Evolutionary conservation across 1,140 invertebrate genomes (phyloP).

Genomic region (Anastrepha obliqua): DNA sequence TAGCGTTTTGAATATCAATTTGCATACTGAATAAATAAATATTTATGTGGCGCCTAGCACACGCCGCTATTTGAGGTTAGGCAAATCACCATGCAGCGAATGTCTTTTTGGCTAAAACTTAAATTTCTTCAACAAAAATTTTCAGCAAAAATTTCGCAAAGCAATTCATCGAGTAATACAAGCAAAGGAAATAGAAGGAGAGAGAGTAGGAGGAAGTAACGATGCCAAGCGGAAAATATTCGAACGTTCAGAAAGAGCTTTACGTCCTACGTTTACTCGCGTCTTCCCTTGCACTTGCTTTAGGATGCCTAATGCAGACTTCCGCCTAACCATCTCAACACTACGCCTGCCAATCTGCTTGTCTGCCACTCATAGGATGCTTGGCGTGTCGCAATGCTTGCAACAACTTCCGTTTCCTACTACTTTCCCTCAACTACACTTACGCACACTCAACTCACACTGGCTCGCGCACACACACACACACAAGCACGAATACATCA

Average conservation of each 20-base stretch:
- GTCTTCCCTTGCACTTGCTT: too few species aligned
- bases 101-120: neutral
- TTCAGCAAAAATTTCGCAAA: neutral
- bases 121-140: neutral
- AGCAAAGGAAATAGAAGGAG: too few species aligned
- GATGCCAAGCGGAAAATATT: neutral
- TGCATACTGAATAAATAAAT: constrained; percentile 29
- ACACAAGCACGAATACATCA: neutral
- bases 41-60: neutral
- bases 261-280: too few species aligned
- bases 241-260: too few species aligned
- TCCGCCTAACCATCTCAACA: neutral
- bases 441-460: neutral
- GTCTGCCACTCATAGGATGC: neutral
- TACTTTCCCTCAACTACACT: neutral
- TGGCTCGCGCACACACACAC: neutral
- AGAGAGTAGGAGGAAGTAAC: neutral
- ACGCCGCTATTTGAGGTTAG: neutral
- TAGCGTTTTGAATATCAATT: constrained; percentile 12
- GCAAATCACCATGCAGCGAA: neutral
- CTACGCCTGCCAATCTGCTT: neutral
- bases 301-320: neutral
- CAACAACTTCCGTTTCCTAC: constrained; percentile 26
- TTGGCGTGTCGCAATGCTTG: neutral
- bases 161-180: too few species aligned